These are phyloP conservation scores for Bimastos eiseni DNA, from an alignment of 2,888 invertebrate species.

Conservation along the genomic window DNA sequence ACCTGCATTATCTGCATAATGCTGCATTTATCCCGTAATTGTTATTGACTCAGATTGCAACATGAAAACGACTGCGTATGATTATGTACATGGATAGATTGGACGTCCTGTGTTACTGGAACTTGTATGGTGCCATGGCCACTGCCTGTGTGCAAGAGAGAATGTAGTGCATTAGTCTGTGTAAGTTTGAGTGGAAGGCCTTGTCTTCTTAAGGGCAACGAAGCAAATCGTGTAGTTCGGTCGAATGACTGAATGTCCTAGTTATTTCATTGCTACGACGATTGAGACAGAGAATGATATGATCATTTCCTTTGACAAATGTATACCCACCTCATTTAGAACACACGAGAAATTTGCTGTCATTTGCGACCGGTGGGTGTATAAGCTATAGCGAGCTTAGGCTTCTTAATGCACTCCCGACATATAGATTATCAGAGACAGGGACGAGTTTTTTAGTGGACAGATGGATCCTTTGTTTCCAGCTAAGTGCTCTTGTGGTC, in stretches of 20 bases:
- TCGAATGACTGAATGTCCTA: not conserved
- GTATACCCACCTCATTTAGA: too few species aligned
- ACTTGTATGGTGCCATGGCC: not conserved
- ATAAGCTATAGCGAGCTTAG: not conserved
- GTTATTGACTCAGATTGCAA: not conserved
- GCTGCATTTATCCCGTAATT: too few species aligned
- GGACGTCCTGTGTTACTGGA: not conserved
- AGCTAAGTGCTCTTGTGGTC: not conserved
- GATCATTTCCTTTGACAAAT: not conserved
- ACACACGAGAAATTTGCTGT: not conserved
- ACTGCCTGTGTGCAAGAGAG: not conserved
- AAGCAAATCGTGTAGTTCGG: not conserved
- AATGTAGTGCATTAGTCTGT: not conserved
- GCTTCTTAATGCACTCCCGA: not conserved
- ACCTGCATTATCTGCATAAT: too few species aligned
- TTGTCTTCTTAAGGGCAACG: not conserved
- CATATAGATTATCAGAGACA: not conserved
- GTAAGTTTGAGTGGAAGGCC: not conserved
- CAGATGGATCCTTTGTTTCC: not conserved
- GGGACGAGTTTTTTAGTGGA: not conserved
- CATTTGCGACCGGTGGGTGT: not conserved
- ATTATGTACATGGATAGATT: not conserved
- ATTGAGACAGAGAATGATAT: not conserved
- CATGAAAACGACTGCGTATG: not conserved
- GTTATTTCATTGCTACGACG: too few species aligned